These are phyloP conservation scores for Erebia epiphron DNA, from an alignment of 2,888 invertebrate species.

Conservation along the genomic window DNA sequence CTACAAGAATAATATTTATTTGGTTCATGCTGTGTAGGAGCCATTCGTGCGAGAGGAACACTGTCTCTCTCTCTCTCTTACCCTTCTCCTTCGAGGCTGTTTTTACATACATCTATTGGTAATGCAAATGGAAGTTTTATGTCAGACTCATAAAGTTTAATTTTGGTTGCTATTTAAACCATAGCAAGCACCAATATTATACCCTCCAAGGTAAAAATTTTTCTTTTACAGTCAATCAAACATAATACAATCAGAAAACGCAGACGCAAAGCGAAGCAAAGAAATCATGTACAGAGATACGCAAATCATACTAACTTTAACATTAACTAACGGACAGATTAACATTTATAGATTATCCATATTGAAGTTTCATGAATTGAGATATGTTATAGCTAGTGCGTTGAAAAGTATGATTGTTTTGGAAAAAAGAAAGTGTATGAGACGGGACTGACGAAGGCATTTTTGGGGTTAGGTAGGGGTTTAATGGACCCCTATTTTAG, in stretches of 20 bases:
- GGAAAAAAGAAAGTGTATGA: constrained; percentile 72
- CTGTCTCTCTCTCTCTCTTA: too few relatives aligned
- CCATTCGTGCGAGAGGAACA: too few relatives aligned
- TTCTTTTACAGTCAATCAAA: constrained; percentile 63
- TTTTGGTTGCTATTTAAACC: too few relatives aligned
- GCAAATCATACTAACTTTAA: constrained; percentile 55
- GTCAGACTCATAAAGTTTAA: too few relatives aligned
- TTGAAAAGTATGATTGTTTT: constrained; percentile 69
- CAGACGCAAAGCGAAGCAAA: constrained; percentile 45
- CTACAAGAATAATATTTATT: too few relatives aligned
- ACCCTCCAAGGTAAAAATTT: neutral
- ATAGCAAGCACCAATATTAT: too few relatives aligned
- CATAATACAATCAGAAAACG: constrained; percentile 51
- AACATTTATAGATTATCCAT: constrained; percentile 58
- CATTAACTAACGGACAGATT: constrained; percentile 56
- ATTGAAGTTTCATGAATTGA: constrained; percentile 65
- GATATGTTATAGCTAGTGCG: constrained; percentile 63
- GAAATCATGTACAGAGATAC: constrained; percentile 58
- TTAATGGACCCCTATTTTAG: neutral
- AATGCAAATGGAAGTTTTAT: too few relatives aligned
- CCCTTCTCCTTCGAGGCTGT: too few relatives aligned
- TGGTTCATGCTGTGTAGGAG: too few relatives aligned
- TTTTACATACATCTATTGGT: too few relatives aligned
- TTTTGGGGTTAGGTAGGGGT: constrained; percentile 21
- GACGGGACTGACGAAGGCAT: constrained; percentile 34